Evolutionary conservation across 2,797 vertebrate species (phyloP), one percentile per base, ranked within the genome.

Genomic region (Enteromius mattozi): DNA sequence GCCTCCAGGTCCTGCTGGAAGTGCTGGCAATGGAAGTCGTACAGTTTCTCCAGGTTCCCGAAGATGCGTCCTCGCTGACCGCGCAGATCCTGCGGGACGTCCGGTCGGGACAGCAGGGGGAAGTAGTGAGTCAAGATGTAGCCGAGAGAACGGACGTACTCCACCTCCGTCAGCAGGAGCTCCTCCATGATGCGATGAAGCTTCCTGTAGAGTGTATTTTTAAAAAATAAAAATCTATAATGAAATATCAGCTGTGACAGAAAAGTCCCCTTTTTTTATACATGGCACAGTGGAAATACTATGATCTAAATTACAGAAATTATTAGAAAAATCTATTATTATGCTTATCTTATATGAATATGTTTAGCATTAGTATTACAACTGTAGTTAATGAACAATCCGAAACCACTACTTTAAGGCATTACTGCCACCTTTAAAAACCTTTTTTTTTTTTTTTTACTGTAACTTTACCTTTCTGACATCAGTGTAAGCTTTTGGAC

Each of bases 101-200:
- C 94, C 0, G 92, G 86, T 78, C 86, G 89, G 88, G 95, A 94
- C 93, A 96, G 91, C 89, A 96, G 93, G 81, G 95, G 95, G 85
- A 94, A 91, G 92, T 96, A 96, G 85, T 96, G 94, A 72, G 92
- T 93, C 63, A 96, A 89, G 86, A 96, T 94, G 88, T 96, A 96
- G 63, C 89, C 91, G 86, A 96, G 93, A 0, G 94, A 96, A 81
- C 94, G 94, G 0, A 96, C 93, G 0, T 96, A 96, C 87, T 96
- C 95, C 79, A 92, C 90, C 88, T 96, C 96, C 9, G 96, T 96
- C 79, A 94, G 79, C 83, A 96, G 85, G 88, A 96, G 91, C 92
- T 96, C 96, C 90, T 96, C 94, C 93, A 96, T 91, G 81, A 96
- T 93, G 0, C 92, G 92, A 88, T 94, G 94, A 87, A 96, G 90